phyloP scores from a whole-genome alignment of 2,797 vertebrate species.

The Tapirus indicus region DNA sequence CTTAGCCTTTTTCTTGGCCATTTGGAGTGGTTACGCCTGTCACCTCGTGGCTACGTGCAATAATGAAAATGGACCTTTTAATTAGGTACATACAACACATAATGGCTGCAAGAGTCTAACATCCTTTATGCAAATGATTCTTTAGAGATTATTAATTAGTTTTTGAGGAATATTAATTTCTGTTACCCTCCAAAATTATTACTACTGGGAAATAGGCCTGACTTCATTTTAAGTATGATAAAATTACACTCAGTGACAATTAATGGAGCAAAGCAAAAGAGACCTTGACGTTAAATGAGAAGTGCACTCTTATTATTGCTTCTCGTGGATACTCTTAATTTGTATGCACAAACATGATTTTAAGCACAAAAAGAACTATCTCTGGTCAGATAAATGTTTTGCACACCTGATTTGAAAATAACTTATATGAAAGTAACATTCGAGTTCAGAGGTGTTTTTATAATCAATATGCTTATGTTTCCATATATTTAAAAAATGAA shows the following conservation, averaged over 20 bases:
- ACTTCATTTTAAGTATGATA: slow-evolving; percentile 86
- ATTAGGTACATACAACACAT: slow-evolving; percentile 82
- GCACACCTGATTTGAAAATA: slow-evolving; percentile 61
- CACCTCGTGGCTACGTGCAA: slow-evolving; percentile 76
- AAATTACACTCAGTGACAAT: slow-evolving; percentile 85
- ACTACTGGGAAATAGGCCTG: slow-evolving; percentile 82
- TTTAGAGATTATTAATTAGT: slow-evolving; percentile 87
- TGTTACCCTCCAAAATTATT: slow-evolving; percentile 79
- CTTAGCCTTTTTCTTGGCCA: slow-evolving; percentile 69
- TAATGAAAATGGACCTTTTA: slow-evolving; percentile 87
- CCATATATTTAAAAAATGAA: slow-evolving; percentile 71
- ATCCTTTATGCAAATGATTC: slow-evolving; percentile 85
- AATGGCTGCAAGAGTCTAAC: slow-evolving; percentile 83
- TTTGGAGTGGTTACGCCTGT: slow-evolving; percentile 82
- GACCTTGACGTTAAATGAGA: slow-evolving; percentile 78
- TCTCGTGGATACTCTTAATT: slow-evolving; percentile 75
- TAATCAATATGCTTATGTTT: slow-evolving; percentile 15
- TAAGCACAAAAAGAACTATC: slow-evolving; percentile 65
- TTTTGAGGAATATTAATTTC: slow-evolving; percentile 88
- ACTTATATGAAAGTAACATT: slow-evolving; percentile 35
- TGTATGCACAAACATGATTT: slow-evolving; percentile 80
- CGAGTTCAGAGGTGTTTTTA: slow-evolving; percentile 68
- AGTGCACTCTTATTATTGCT: slow-evolving; percentile 68
- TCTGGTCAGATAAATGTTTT: slow-evolving; percentile 62
- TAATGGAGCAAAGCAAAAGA: slow-evolving; percentile 82